Percentiles rank a stretch among this genome's conserved stretches.
These are phyloP conservation scores for Grapholita molesta DNA, from an alignment of 1,140 invertebrate genomes.

Conservation along the genomic window DNA sequence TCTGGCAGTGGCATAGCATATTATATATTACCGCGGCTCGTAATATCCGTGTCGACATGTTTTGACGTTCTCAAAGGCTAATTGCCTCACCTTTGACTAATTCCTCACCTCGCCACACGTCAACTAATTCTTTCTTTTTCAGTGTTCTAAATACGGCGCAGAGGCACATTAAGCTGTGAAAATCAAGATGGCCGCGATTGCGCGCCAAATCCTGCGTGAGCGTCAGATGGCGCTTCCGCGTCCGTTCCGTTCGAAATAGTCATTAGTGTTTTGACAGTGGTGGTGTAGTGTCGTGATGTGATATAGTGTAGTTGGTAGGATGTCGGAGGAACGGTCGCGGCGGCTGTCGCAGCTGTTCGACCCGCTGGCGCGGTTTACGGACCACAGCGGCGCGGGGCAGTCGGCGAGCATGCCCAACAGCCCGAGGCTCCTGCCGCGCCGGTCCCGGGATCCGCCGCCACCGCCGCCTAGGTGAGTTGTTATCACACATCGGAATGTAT, in stretches of 20 bases:
- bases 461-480: constrained; percentile 73
- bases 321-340: constrained; percentile 81
- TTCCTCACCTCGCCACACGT: constrained; percentile 36
- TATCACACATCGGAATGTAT: no score
- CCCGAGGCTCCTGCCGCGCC: constrained; percentile 82
- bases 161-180: constrained; percentile 57
- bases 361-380: constrained; percentile 84
- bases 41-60: constrained; percentile 41
- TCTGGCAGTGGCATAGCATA: not conserved
- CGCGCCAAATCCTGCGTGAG: constrained; percentile 53
- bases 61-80: constrained; percentile 46
- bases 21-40: not conserved
- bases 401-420: constrained; percentile 83
- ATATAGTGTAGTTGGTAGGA: constrained; percentile 61
- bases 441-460: constrained; percentile 73
- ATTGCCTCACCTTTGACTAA: constrained; percentile 57
- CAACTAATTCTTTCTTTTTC: constrained; percentile 64
- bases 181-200: constrained; percentile 63
- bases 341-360: constrained; percentile 89
- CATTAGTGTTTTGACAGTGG: constrained; percentile 53
- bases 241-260: constrained; percentile 60
- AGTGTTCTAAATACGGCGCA: constrained; percentile 57
- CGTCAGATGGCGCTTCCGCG: constrained; percentile 45
- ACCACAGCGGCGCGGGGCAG: constrained; percentile 77
- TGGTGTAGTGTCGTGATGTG: constrained; percentile 55